Evolutionary conservation across 2,113 vertebrate genomes (phyloP), one percentile per base, ranked within the genome.

Genomic region (Rostratula benghalensis): DNA sequence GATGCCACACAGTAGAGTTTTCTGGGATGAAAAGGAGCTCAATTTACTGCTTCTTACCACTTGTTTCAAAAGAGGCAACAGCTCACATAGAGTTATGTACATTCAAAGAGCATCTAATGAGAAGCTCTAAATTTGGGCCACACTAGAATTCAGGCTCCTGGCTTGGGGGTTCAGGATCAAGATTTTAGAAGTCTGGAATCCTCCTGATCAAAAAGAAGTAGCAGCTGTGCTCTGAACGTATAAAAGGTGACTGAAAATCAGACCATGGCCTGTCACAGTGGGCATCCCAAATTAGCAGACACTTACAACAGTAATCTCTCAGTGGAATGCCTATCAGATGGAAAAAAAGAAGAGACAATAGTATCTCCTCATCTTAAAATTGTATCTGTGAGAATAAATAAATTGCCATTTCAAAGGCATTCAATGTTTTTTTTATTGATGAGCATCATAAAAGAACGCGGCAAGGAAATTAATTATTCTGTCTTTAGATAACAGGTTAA

Each of bases 31-130:
- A 81, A 89, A 7, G 10, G 27, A 86, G 9, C 57, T 82, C 35
- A n/a, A 22, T 83, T 76, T 68, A 33, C 41, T 79, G 45, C 28
- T 80, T 19, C n/a, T 78, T 68, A 65, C 33, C 11, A 16, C 75
- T 83, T 89, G 3, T 85, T 76, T 85, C 71, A 75, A 69, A 89
- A 89, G 33, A 77, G 27, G 33, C 2, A 1, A 21, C 17, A 90
- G 56, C 35, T 73, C 43, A 93, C 3, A 0, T 10, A 4, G 20
- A 3, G 1, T 41, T 63, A 60, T 1, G 1, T 35, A 46, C n/a
- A 8, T 65, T 80, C 75, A 51, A 69, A 87, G 43, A 69, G 33
- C 54, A 81, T 28, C 65, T 78, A 70, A 93, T 48, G 19, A 92
- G 41, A 11, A 80, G 46, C 7, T 81, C 51, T 83, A 80, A 69